phyloP scores from a whole-genome alignment of 2,113 vertebrate genomes.

The Melanostigma gelatinosum region DNA sequence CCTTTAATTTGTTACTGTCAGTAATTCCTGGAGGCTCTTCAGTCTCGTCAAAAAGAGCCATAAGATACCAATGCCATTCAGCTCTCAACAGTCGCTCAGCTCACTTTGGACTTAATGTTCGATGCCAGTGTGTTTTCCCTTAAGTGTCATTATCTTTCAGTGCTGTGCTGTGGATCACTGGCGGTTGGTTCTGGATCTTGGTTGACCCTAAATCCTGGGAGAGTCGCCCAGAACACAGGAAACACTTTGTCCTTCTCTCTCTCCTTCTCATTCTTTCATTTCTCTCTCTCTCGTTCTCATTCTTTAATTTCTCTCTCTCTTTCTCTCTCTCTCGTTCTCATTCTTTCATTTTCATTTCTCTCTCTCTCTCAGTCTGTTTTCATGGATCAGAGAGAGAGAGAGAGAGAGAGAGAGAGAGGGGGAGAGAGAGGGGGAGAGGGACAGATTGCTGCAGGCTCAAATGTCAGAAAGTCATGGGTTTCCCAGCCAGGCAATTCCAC shows the following conservation, averaged over 20 bases:
- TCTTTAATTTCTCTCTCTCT: background rate
- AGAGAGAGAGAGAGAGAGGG: background rate
- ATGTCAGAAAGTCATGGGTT: conserved; percentile 72
- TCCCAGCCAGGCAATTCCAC: conserved; percentile 65
- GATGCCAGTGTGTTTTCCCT: conserved; percentile 7
- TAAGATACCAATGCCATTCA: background rate
- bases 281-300: background rate
- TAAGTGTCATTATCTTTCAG: conserved; percentile 17
- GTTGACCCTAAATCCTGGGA: conserved; percentile 54
- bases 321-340: background rate
- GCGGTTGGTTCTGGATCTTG: conserved; percentile 39
- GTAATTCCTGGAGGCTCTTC: background rate
- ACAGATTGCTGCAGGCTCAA: conserved; percentile 48
- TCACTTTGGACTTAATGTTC: conserved; percentile 6
- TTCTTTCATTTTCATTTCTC: background rate
- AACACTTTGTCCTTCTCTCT: conserved; percentile 62
- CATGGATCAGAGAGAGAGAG: background rate
- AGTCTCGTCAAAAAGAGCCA: background rate
- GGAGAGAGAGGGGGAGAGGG: background rate
- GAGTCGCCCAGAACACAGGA: conserved; percentile 57
- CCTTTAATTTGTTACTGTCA: background rate
- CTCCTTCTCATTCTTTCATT: conserved; percentile 20
- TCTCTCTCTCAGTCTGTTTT: conserved; percentile 19
- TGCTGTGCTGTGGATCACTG: conserved; percentile 33
- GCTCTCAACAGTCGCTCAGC: background rate